Conservation (phyloP, 1,140 invertebrate species). For the Probaryconus sp. region DNA sequence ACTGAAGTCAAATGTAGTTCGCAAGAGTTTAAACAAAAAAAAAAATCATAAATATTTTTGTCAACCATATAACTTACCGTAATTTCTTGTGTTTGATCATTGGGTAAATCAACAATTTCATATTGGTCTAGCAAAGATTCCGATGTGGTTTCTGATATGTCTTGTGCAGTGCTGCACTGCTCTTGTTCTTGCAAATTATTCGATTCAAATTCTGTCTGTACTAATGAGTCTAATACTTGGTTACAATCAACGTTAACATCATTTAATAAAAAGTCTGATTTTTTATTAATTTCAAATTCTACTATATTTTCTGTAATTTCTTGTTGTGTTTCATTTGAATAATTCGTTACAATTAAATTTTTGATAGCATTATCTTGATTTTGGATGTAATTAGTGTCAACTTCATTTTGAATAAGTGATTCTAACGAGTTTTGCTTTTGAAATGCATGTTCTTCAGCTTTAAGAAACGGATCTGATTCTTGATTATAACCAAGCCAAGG, state of each 20-base stretch:
- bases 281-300: no score
- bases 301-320: no score
- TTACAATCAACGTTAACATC: slow-evolving; percentile 80
- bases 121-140: slow-evolving; percentile 32
- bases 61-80: no score
- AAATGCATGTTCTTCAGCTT: no score
- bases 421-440: no score
- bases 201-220: slow-evolving; percentile 8
- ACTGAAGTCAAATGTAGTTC: no score
- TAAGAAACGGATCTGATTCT: slow-evolving; percentile 40
- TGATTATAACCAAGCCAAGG: slow-evolving; percentile 79
- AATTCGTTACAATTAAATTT: no score
- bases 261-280: slow-evolving; percentile 77
- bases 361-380: no score
- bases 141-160: slow-evolving; percentile 5
- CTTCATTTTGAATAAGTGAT: no score
- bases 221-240: slow-evolving; percentile 40
- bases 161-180: slow-evolving; percentile 30
- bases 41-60: no score
- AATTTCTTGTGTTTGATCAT: neutral
- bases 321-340: no score
- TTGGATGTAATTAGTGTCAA: no score
- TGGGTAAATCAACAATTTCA: slow-evolving; percentile 21
- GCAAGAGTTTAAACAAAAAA: neutral
- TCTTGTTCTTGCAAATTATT: slow-evolving; percentile 23